Evolutionary conservation across 2,797 vertebrate genomes (phyloP), one percentile per base, ranked within the genome.

Genomic region (Aselliscus stoliczkanus): DNA sequence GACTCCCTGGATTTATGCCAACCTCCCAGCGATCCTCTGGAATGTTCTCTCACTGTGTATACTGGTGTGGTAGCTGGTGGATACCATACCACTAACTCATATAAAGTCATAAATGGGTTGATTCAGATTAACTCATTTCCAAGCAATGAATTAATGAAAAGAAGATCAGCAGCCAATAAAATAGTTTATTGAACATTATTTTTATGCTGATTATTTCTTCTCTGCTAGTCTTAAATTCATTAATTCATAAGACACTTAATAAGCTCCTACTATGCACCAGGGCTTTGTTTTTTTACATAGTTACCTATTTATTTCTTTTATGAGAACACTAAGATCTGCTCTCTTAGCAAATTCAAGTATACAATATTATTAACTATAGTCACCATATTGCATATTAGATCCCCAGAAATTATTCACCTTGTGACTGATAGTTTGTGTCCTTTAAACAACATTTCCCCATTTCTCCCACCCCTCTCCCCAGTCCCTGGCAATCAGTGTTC

Each of bases 91-190:
- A 23, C 69, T 70, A 54, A 82, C n/a, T 79, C 31, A 37, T n/a
- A 70, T 27, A 84, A 95, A 73, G 27, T 83, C 62, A 82, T 69
- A 70, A 37, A 72, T 75, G 15, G 9, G 72, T 47, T 76, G 65
- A 83, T 60, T 75, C 84, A 75, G 69, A 87, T 79, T 37, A 80
- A 80, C 27, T 86, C 5, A 73, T 93, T 94, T 84, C 15, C 34
- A 94, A 89, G 34, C 52, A 75, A 84, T 76, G 7, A 93, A 70
- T 50, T 77, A 65, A 87, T 89, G 72, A 64, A 81, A 88, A 77
- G 21, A 88, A 77, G 21, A 70, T 52, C 25, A 23, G 18, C 58
- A 70, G 77, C 42, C 42, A 58, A 91, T 75, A 65, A 91, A 88
- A n/a, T 1, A 54, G 37, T 58, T 69, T 60, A 75, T 5, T 21